phyloP scores from a whole-genome alignment of 2,888 invertebrate genomes.

The Cantharis lateralis region DNA sequence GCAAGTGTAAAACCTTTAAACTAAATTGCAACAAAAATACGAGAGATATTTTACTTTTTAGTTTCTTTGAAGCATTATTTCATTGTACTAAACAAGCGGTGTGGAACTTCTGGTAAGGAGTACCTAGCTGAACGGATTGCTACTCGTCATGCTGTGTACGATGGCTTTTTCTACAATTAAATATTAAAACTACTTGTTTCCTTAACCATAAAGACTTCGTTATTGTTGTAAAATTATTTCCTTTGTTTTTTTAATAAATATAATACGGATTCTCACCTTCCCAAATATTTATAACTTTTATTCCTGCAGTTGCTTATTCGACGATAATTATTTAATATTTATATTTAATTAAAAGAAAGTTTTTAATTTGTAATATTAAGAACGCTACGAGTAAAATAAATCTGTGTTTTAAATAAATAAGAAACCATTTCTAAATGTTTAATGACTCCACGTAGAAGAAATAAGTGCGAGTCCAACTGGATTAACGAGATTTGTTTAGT shows the following conservation, averaged over 20 bases:
- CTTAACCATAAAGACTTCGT: slow-evolving; percentile 35
- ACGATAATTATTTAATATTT: background rate
- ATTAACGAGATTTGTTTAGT: too few species aligned
- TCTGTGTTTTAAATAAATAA: too few species aligned
- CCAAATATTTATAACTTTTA: background rate
- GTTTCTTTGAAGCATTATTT: slow-evolving; percentile 31
- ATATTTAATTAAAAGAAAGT: background rate
- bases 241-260: background rate
- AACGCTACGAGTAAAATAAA: background rate
- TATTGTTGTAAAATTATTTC: slow-evolving; percentile 20
- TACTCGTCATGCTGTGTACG: slow-evolving; percentile 23
- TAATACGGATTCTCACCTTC: background rate
- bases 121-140: slow-evolving; percentile 33
- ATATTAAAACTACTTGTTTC: slow-evolving; percentile 27
- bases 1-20: slow-evolving; percentile 32
- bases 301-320: background rate
- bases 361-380: background rate
- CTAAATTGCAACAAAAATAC: slow-evolving; percentile 33
- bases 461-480: too few species aligned
- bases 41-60: slow-evolving; percentile 35
- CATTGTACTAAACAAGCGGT: slow-evolving; percentile 38
- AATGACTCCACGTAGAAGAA: too few species aligned
- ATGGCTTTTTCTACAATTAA: slow-evolving; percentile 11
- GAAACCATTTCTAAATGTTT: too few species aligned
- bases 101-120: slow-evolving; percentile 35